Evolutionary conservation across 2,888 invertebrate genomes (phyloP), one percentile per base, ranked within the genome.

Genomic region (Athrips mouffetella): DNA sequence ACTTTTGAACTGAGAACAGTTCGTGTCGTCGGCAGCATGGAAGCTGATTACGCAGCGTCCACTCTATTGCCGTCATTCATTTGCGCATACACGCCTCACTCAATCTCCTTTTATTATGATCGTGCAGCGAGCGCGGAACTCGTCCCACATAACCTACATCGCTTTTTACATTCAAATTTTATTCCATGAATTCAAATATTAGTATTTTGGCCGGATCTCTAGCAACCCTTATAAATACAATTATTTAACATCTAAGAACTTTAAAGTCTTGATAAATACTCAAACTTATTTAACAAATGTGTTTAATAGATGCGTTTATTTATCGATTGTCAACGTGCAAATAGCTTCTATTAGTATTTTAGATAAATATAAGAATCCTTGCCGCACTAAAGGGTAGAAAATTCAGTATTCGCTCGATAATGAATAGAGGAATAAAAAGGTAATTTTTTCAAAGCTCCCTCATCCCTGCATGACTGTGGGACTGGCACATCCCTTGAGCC

Each of bases 101-200:
- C 85, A 82, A 83, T 84, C 81, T 83, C 79, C 79, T 85, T n/a
- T 83, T 79, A 85, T 86, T 83, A 85, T 80, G 77, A 79, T 79
- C 83, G 76, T 75, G 79, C 79, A 78, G 60, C 74, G 66, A 64
- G 66, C 71, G 4, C 59, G 61, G 59, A 63, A 63, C 54, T 61
- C 54, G 13, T 31, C 6, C 7, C 4, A 31, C 7, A 15, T 31
- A 11, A 6, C 2, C n/a, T 20, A n/a, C 16, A 4, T 16, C 18
- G 35, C 16, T 18, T 35, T 37, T 37, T 21, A 37, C n/a, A n/a
- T n/a, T n/a, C n/a, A n/a, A n/a, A n/a, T 80, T 80, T 76, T 62
- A 70, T 66, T 70, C 54, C 61, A 61, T 73, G 62, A 73, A 76
- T 76, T 75, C n/a, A n/a, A n/a, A n/a, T n/a, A n/a, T n/a, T n/a